Conservation (phyloP, 2,888 invertebrate genomes). For the Diadromus collaris region DNA sequence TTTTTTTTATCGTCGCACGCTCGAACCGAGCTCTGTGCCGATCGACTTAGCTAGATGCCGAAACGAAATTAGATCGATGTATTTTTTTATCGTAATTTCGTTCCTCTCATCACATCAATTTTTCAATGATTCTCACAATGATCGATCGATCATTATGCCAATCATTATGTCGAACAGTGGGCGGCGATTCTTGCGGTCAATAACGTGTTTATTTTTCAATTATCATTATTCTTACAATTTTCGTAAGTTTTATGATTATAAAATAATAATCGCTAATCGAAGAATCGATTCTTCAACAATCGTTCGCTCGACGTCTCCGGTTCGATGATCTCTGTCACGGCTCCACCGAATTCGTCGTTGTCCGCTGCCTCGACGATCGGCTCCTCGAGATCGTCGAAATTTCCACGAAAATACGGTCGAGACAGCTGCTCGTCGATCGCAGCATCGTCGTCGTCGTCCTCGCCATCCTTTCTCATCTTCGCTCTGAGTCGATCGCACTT, state of each 20-base stretch:
- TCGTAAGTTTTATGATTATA: no score
- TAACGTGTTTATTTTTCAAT: no score
- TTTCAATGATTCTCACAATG: no score
- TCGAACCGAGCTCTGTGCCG: not conserved
- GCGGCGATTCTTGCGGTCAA: not conserved
- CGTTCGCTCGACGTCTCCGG: not conserved
- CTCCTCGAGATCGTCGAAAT: conserved; percentile 2
- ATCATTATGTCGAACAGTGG: not conserved
- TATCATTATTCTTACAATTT: no score
- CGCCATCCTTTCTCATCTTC: conserved; percentile 10
- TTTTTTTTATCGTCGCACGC: conserved; percentile 4
- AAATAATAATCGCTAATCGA: no score
- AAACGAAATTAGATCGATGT: not conserved
- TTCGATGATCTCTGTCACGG: not conserved
- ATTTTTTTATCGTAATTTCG: not conserved
- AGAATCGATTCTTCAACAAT: not conserved
- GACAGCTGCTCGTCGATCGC: not conserved
- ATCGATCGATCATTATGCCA: no score
- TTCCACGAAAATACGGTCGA: not conserved
- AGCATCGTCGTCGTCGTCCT: not conserved
- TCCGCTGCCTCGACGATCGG: not conserved
- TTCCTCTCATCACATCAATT: not conserved
- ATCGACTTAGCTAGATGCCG: not conserved
- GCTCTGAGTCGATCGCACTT: conserved; percentile 22
- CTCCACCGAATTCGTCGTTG: not conserved